A percentile compares a stretch with the other conserved stretches of the same genome.
These are phyloP conservation scores for Orius laevigatus DNA, from an alignment of 1,140 invertebrate species.

Conservation along the genomic window DNA sequence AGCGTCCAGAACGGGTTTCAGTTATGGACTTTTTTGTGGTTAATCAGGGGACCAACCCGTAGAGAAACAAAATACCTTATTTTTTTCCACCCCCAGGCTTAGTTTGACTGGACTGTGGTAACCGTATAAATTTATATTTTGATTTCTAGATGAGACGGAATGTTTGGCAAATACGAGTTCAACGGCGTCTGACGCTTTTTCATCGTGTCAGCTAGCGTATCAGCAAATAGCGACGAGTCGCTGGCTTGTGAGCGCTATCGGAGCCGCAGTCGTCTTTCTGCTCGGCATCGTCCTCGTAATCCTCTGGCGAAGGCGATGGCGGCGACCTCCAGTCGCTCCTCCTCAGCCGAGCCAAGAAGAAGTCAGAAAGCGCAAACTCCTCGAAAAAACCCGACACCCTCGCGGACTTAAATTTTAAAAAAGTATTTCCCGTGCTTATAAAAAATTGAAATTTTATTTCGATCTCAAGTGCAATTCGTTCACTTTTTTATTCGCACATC, in stretches of 20 bases:
- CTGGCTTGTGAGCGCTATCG: not conserved
- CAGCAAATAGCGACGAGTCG: not conserved
- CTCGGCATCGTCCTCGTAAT: conserved; percentile 4
- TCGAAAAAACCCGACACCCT: conserved; percentile 1
- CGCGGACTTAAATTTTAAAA: too few species aligned
- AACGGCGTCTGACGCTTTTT: conserved; percentile 1
- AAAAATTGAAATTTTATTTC: too few species aligned
- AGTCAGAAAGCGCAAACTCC: conserved; percentile 6
- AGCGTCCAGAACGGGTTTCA: not conserved
- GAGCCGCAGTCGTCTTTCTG: not conserved
- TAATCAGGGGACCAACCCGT: too few species aligned
- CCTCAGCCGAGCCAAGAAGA: conserved; percentile 2
- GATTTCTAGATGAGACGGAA: conserved; percentile 6
- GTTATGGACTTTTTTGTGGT: too few species aligned
- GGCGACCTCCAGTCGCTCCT: not conserved
- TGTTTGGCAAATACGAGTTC: conserved; percentile 6
- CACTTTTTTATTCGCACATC: too few species aligned
- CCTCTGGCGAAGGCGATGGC: conserved; percentile 8
- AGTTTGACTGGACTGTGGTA: not conserved
- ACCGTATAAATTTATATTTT: not conserved
- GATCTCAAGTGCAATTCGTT: too few species aligned
- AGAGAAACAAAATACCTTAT: too few species aligned
- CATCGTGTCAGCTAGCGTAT: conserved; percentile 8
- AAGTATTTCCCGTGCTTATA: too few species aligned
- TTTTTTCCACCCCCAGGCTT: too few species aligned